Evolutionary conservation across 2,797 vertebrate species (phyloP).

Genomic region (Dendrocincla tyrannina): DNA sequence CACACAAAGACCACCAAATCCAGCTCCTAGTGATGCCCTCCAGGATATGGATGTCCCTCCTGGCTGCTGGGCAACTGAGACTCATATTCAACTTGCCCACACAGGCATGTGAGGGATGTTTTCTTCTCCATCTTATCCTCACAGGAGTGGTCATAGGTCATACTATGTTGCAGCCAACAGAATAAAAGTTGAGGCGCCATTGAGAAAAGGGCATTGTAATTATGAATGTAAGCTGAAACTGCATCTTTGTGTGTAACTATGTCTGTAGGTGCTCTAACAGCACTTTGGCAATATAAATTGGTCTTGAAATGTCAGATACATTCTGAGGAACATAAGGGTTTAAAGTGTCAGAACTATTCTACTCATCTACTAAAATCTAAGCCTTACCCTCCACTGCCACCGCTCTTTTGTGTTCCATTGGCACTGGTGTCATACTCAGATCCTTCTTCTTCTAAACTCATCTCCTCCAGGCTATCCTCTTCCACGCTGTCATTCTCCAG

Average conservation of each 20-base stretch:
- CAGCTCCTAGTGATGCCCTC: neutral
- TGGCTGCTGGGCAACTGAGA: neutral
- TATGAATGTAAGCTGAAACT: neutral
- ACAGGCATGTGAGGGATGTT: neutral
- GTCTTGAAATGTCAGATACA: neutral
- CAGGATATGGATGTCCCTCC: neutral
- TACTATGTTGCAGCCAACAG: neutral
- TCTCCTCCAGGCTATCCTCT: conserved; percentile 16
- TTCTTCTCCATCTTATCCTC: neutral
- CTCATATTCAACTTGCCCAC: neutral
- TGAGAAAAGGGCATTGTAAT: neutral
- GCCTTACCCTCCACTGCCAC: conserved; percentile 45
- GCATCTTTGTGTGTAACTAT: neutral
- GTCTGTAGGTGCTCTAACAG: neutral
- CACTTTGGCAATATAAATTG: neutral
- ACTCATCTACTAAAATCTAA: neutral
- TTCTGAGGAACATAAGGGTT: neutral
- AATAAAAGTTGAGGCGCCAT: neutral
- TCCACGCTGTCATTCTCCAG: conserved; percentile 76
- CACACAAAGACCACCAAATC: neutral
- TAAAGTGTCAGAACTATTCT: neutral
- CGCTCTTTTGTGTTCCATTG: neutral
- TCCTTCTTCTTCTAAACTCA: neutral
- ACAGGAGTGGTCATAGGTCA: neutral
- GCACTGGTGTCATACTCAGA: neutral